phyloP scores from a whole-genome alignment of 2,888 invertebrate genomes.

The Archaeoteleia sp. region DNA sequence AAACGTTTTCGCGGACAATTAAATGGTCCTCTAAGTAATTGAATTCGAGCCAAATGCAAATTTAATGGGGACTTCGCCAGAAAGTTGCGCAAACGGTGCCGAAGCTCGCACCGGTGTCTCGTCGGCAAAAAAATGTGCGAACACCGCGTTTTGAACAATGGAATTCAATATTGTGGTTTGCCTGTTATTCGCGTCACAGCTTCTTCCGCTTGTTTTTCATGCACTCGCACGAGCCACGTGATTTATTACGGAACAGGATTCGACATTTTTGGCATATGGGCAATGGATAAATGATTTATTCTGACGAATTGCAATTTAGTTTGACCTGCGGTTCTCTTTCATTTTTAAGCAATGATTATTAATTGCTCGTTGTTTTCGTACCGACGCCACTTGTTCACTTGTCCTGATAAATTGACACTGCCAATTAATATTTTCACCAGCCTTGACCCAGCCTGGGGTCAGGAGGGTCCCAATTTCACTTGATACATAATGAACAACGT shows the following conservation, averaged over 20 bases:
- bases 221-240: constrained; percentile 13
- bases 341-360: constrained; percentile 33
- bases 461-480: no score
- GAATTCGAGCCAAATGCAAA: constrained; percentile 54
- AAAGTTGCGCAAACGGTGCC: constrained; percentile 40
- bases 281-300: constrained; percentile 39
- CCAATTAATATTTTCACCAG: no score
- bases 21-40: constrained; percentile 52
- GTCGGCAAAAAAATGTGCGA: constrained; percentile 25
- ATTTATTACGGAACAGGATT: constrained; percentile 27
- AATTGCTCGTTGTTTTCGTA: no score
- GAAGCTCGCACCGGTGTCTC: not conserved
- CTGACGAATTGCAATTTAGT: constrained; percentile 21
- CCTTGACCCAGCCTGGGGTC: no score
- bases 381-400: no score
- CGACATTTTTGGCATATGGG: constrained; percentile 17
- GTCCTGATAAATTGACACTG: no score
- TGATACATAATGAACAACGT: no score
- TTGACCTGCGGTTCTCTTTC: constrained; percentile 15
- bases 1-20: constrained; percentile 49
- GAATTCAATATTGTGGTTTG: constrained; percentile 51
- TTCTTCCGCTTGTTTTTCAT: constrained; percentile 3
- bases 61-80: constrained; percentile 46
- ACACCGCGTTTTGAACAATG: constrained; percentile 47
- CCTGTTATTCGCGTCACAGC: constrained; percentile 23